phyloP scores from a whole-genome alignment of 2,888 invertebrate genomes.

The Amblyjoppa fuscipennis region DNA sequence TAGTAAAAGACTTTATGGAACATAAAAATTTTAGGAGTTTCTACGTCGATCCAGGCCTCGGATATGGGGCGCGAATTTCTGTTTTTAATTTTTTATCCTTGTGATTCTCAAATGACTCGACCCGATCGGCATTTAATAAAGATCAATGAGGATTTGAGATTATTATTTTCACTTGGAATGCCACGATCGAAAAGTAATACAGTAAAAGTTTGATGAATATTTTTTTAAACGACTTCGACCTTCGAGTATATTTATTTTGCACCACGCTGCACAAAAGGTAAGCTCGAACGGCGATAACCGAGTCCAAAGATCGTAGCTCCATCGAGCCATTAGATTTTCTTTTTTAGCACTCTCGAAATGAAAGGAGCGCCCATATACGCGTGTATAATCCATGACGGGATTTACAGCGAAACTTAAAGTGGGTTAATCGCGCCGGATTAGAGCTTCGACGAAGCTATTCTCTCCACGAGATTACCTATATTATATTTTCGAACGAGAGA shows the following conservation, averaged over 20 bases:
- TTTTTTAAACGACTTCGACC: neutral
- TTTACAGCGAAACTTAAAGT: slow-evolving; percentile 59
- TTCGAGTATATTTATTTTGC: neutral
- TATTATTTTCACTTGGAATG: neutral
- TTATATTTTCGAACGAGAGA: slow-evolving; percentile 41
- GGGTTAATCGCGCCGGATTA: slow-evolving; percentile 64
- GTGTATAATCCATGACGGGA: slow-evolving; percentile 29
- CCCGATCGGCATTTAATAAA: neutral
- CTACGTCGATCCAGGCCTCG: neutral
- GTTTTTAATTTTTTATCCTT: neutral
- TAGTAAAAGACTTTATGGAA: neutral
- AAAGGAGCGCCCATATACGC: neutral
- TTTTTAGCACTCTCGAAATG: neutral
- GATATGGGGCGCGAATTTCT: neutral
- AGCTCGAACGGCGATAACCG: neutral
- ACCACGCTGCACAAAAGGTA: neutral
- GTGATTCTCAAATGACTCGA: neutral
- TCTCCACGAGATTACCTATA: slow-evolving; percentile 46
- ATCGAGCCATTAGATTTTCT: neutral
- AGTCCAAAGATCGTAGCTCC: neutral
- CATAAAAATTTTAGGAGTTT: neutral
- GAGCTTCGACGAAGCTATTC: slow-evolving; percentile 38
- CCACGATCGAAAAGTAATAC: neutral
- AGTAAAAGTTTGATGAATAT: neutral
- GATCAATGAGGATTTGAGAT: neutral